Evolutionary conservation across 2,113 vertebrate genomes (phyloP).

Genomic region (Prionailurus bengalensis): DNA sequence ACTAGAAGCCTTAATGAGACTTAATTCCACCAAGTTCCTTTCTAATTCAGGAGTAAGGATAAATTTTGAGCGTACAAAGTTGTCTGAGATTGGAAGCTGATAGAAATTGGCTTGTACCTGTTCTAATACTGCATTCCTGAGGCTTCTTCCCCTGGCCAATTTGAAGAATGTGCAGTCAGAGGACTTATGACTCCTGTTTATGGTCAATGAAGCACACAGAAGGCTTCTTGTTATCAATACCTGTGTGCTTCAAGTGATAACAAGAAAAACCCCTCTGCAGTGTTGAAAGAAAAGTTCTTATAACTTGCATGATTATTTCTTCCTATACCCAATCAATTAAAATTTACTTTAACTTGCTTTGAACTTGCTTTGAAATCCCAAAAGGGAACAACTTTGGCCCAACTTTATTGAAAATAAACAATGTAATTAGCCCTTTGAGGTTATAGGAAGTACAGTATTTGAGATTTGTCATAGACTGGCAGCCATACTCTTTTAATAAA

Average conservation of each 20-base stretch:
- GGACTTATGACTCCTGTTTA: not conserved
- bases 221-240: not conserved
- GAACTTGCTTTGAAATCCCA: not conserved
- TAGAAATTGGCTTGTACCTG: not conserved
- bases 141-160: not conserved
- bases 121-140: not conserved
- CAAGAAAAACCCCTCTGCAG: not conserved
- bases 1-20: not conserved
- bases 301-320: not conserved
- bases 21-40: not conserved
- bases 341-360: slow-evolving; percentile 9
- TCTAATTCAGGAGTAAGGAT: not conserved
- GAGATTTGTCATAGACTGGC: not conserved
- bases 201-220: not conserved
- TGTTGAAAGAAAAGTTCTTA: not conserved
- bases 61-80: not conserved
- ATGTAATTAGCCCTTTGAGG: slow-evolving; percentile 49
- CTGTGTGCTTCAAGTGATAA: not conserved
- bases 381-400: not conserved
- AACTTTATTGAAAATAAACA: slow-evolving; percentile 2
- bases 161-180: not conserved
- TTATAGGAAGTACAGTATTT: not conserved
- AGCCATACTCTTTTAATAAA: not conserved
- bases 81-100: not conserved
- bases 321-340: not conserved